Percentiles rank a stretch among this genome's conserved stretches.
These are phyloP conservation scores for Polypterus bichir DNA, from an alignment of 2,113 vertebrate species.

Conservation along the genomic window DNA sequence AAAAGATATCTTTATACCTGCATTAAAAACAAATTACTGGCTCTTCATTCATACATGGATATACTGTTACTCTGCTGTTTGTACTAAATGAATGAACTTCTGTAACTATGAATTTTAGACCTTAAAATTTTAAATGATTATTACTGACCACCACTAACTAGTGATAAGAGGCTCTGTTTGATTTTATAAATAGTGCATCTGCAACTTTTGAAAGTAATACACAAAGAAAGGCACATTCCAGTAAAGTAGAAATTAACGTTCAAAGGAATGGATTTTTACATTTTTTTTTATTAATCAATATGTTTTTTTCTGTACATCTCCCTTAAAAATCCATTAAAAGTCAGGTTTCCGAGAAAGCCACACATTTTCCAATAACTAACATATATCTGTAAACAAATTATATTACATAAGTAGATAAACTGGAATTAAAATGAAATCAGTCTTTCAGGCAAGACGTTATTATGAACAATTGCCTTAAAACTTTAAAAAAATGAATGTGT, in stretches of 20 bases:
- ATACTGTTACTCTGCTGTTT: no score
- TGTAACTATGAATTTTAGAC: no score
- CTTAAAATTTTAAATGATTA: no score
- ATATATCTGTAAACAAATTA: constrained; percentile 1
- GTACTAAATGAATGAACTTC: no score
- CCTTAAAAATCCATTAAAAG: constrained; percentile 3
- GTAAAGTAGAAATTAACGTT: background rate
- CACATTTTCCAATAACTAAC: background rate
- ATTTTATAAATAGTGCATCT: no score
- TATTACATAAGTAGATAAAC: background rate
- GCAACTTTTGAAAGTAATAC: background rate
- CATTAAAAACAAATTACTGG: no score
- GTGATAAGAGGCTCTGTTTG: no score
- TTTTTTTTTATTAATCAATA: constrained; percentile 8
- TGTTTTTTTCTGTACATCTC: background rate
- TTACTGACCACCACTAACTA: no score
- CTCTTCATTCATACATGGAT: no score
- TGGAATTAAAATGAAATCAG: constrained; percentile 1
- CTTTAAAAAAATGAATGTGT: no score
- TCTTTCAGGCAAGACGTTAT: background rate
- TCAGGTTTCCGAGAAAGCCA: constrained; percentile 1
- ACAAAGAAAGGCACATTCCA: background rate
- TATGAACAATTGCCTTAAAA: no score
- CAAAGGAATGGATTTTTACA: constrained; percentile 2
- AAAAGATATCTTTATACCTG: no score